phyloP scores from a whole-genome alignment of 2,888 invertebrate species.

The Acleris cristana region DNA sequence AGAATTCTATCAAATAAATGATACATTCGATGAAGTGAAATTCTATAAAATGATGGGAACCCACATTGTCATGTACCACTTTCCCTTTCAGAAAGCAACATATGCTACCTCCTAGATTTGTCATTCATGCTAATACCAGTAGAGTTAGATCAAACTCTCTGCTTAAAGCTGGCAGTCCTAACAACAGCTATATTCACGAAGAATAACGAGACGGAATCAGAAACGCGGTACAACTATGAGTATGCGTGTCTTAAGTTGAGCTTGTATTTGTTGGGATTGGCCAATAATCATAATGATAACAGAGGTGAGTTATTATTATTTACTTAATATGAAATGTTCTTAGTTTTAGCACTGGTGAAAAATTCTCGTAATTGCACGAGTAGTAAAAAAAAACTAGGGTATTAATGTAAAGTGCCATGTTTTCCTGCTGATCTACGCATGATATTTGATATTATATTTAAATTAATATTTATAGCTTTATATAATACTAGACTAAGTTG shows the following conservation, averaged over 20 bases:
- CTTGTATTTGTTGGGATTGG: constrained; percentile 61
- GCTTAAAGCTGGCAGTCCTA: constrained; percentile 64
- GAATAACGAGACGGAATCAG: constrained; percentile 45
- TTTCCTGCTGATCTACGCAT: too few species aligned
- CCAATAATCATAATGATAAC: constrained; percentile 63
- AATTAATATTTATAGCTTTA: too few species aligned
- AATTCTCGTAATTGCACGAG: too few species aligned
- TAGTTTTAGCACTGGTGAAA: not conserved
- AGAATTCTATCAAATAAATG: too few species aligned
- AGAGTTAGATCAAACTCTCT: constrained; percentile 57
- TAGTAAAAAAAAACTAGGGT: too few species aligned
- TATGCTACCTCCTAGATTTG: constrained; percentile 67
- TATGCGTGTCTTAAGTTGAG: constrained; percentile 68
- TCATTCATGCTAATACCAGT: constrained; percentile 59
- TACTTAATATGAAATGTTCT: too few species aligned
- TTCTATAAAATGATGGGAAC: too few species aligned
- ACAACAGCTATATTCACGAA: constrained; percentile 67
- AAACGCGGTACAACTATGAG: constrained; percentile 56
- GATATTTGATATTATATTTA: too few species aligned
- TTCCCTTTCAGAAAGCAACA: constrained; percentile 60
- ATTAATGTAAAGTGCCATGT: too few species aligned
- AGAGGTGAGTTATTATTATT: constrained; percentile 56
- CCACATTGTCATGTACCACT: too few species aligned
- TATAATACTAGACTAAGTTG: too few species aligned
- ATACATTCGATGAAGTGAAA: too few species aligned